Evolutionary conservation across 2,888 invertebrate genomes (phyloP).

Genomic region (Taphrorychus bicolor): DNA sequence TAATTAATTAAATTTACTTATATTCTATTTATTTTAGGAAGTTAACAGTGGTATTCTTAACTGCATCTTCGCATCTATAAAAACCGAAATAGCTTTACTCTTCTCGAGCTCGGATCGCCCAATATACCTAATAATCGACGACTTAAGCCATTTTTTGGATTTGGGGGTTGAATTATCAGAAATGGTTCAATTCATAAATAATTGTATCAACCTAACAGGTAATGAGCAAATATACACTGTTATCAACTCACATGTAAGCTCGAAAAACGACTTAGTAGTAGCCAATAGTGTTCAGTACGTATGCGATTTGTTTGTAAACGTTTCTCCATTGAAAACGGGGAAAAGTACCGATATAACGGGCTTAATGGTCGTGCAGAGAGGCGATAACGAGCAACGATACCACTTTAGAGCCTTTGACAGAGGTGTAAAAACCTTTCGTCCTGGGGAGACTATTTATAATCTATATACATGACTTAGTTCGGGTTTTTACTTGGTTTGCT

Average conservation of each 20-base stretch:
- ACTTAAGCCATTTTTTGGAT: conserved; percentile 75
- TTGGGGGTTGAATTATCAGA: conserved; percentile 65
- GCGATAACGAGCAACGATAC: conserved; percentile 62
- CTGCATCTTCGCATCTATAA: conserved; percentile 63
- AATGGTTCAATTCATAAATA: conserved; percentile 63
- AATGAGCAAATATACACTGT: conserved; percentile 61
- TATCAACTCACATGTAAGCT: conserved; percentile 66
- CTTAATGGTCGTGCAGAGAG: conserved; percentile 64
- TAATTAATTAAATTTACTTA: too few species aligned
- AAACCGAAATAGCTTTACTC: conserved; percentile 42
- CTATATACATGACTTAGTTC: conserved; percentile 22
- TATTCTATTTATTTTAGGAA: too few species aligned
- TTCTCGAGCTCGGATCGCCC: conserved; percentile 35
- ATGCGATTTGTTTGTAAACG: conserved; percentile 68
- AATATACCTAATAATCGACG: conserved; percentile 70
- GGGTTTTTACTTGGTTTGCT: background rate
- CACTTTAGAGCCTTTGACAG: conserved; percentile 77
- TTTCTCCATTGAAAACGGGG: conserved; percentile 75
- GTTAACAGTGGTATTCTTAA: conserved; percentile 46
- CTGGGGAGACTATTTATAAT: conserved; percentile 62
- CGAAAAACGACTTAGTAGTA: conserved; percentile 66
- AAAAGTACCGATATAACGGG: conserved; percentile 78
- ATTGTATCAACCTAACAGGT: conserved; percentile 58
- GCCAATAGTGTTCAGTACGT: conserved; percentile 69
- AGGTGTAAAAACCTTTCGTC: conserved; percentile 76